phyloP scores from a whole-genome alignment of 2,797 vertebrate genomes.

The Manis pentadactyla region DNA sequence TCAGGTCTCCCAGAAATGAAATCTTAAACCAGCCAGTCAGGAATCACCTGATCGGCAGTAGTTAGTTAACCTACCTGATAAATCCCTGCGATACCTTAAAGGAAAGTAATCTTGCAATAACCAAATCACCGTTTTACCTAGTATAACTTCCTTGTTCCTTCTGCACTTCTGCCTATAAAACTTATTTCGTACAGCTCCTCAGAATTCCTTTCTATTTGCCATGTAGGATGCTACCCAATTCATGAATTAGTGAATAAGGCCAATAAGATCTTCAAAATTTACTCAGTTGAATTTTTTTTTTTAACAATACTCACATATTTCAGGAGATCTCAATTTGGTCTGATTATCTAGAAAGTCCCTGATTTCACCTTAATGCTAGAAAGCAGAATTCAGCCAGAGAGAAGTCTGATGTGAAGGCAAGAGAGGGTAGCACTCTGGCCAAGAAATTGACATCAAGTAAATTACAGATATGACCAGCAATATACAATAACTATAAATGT shows the following conservation, averaged over 20 bases:
- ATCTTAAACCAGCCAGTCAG: neutral
- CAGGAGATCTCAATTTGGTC: neutral
- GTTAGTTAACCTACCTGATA: neutral
- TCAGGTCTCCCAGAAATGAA: neutral
- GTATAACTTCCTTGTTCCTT: neutral
- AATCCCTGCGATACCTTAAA: too few species aligned
- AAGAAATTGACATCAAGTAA: conserved; percentile 9
- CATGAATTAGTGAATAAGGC: neutral
- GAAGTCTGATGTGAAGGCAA: neutral
- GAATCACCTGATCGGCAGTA: neutral
- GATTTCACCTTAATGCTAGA: neutral
- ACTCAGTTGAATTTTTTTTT: neutral
- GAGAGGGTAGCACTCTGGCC: neutral
- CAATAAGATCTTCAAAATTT: neutral
- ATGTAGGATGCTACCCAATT: neutral
- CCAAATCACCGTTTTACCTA: neutral
- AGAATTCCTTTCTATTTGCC: neutral
- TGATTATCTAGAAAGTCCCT: neutral
- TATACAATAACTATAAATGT: conserved; percentile 12
- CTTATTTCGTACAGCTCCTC: neutral
- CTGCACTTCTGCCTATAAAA: neutral
- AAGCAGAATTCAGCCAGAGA: neutral
- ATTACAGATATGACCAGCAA: neutral
- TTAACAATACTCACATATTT: neutral
- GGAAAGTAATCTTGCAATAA: neutral